These are phyloP conservation scores for Cotesia typhae DNA, from an alignment of 1,140 invertebrate genomes.

Conservation along the genomic window DNA sequence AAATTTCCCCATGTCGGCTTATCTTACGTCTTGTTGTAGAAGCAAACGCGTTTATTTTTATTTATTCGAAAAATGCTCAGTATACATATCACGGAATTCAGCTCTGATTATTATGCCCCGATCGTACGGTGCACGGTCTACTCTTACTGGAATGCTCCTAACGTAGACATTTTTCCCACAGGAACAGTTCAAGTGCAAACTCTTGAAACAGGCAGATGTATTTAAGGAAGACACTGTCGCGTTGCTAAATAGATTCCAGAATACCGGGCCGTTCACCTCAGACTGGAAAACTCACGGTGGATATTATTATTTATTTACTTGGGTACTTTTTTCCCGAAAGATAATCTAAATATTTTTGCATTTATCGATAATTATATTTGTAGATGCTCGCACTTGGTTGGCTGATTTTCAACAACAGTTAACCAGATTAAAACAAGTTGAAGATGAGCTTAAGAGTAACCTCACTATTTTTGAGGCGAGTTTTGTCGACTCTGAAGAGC, in stretches of 20 bases:
- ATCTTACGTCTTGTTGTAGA: no score
- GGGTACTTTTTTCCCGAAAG: slow-evolving; percentile 13
- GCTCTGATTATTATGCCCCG: slow-evolving; percentile 17
- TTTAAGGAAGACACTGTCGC: slow-evolving; percentile 72
- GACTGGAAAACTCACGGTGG: slow-evolving; percentile 67
- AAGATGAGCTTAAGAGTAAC: slow-evolving; percentile 73
- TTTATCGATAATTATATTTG: slow-evolving; percentile 25
- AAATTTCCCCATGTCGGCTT: no score
- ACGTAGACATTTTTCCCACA: slow-evolving; percentile 43
- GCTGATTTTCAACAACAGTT: slow-evolving; percentile 69
- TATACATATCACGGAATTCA: background rate
- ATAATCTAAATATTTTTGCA: slow-evolving; percentile 11
- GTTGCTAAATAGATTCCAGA: slow-evolving; percentile 73
- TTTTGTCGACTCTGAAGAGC: slow-evolving; percentile 75
- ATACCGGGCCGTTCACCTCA: slow-evolving; percentile 71
- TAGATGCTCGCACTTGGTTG: slow-evolving; percentile 73
- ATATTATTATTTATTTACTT: slow-evolving; percentile 3
- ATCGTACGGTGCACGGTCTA: background rate
- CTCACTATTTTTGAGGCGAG: slow-evolving; percentile 79
- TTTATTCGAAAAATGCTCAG: background rate
- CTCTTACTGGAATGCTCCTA: slow-evolving; percentile 16
- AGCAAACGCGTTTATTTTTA: background rate
- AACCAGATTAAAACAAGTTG: slow-evolving; percentile 70
- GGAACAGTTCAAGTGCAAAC: slow-evolving; percentile 76
- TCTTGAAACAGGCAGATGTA: slow-evolving; percentile 72